Evolutionary conservation across 2,797 vertebrate genomes (phyloP).

Genomic region (Epinephelus awoara): DNA sequence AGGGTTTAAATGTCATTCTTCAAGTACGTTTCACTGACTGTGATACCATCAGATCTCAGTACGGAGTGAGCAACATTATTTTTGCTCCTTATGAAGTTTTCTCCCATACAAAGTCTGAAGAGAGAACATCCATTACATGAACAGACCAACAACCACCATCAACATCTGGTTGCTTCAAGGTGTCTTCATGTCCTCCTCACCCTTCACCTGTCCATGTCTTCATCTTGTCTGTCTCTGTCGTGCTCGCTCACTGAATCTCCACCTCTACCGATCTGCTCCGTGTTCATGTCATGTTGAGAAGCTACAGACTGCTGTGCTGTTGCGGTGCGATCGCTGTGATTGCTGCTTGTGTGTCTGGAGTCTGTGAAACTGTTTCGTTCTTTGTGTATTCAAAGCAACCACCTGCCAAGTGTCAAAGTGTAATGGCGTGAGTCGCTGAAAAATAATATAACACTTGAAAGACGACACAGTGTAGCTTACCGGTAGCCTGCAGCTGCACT

Average conservation of each 20-base stretch:
- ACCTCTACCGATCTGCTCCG: background rate
- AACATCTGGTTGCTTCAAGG: background rate
- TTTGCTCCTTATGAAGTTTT: background rate
- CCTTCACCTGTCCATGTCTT: constrained; percentile 20
- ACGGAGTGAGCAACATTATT: background rate
- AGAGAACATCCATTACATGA: constrained; percentile 45
- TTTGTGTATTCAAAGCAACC: constrained; percentile 19
- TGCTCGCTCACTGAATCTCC: background rate
- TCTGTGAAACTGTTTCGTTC: background rate
- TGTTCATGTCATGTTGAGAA: background rate
- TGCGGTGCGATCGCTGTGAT: background rate
- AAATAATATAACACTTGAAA: no score
- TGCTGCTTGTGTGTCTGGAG: background rate
- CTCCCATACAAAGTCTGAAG: constrained; percentile 12
- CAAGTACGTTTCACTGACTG: background rate
- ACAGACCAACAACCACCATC: constrained; percentile 2
- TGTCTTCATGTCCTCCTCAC: constrained; percentile 14
- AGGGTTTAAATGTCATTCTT: background rate
- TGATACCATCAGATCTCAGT: background rate
- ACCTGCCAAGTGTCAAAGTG: constrained; percentile 20
- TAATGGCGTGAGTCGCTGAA: no score
- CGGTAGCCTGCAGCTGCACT: no score
- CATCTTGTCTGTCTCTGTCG: constrained; percentile 7
- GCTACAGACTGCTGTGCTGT: background rate
- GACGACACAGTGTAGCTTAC: no score